Evolutionary conservation across 1,140 invertebrate species (phyloP).

Genomic region (Coboldia fuscipes): DNA sequence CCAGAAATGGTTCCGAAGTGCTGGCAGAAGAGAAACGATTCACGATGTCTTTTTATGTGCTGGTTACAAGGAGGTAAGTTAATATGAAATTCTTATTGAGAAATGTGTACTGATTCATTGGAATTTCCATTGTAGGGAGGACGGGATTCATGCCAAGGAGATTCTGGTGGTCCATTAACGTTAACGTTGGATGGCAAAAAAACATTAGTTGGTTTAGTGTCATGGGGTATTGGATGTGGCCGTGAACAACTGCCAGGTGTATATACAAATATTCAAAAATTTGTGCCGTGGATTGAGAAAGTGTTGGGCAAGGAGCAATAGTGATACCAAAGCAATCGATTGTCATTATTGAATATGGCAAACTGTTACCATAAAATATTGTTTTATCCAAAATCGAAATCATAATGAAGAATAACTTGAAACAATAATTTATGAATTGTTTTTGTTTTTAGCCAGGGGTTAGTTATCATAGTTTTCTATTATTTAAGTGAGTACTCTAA

Average conservation of each 20-base stretch:
- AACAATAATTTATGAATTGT: too few species aligned
- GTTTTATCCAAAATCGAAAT: too few species aligned
- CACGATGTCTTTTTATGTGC: conserved; percentile 86
- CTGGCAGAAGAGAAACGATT: conserved; percentile 72
- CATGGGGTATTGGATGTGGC: conserved; percentile 83
- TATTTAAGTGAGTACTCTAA: too few species aligned
- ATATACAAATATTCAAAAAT: conserved; percentile 80
- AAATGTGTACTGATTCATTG: neutral
- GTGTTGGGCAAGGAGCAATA: conserved; percentile 37
- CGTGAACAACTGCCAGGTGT: conserved; percentile 74
- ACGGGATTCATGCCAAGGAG: conserved; percentile 52
- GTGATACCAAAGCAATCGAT: too few species aligned
- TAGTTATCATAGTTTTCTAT: too few species aligned
- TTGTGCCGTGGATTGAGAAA: conserved; percentile 79
- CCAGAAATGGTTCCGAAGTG: conserved; percentile 75
- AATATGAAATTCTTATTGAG: neutral
- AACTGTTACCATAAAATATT: too few species aligned
- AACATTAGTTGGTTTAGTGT: conserved; percentile 69
- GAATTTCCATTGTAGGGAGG: conserved; percentile 32
- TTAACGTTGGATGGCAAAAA: conserved; percentile 59
- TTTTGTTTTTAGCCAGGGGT: too few species aligned
- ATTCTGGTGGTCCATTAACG: conserved; percentile 65
- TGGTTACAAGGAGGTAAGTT: conserved; percentile 60
- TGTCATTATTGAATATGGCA: too few species aligned
- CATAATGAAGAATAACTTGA: too few species aligned